Evolutionary conservation across 2,113 vertebrate species (phyloP), one percentile per base, ranked within the genome.

Genomic region (Dryoscopus gambensis): DNA sequence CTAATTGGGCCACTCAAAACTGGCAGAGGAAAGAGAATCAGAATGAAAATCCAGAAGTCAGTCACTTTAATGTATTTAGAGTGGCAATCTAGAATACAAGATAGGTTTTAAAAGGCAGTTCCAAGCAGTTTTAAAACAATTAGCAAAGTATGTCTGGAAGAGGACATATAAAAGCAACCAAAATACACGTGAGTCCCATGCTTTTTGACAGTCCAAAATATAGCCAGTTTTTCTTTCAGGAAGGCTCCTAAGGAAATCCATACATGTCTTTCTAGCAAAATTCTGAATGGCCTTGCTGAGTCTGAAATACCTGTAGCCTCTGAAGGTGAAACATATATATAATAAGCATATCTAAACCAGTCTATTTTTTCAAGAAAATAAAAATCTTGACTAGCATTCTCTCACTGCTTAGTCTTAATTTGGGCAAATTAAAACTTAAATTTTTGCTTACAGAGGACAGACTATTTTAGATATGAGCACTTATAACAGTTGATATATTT

Each of bases 181-280:
- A 92, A 86, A 57, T 1, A 8, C 4, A 25, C 35, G 8, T 1
- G 0, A 79, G 6, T 56, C 7, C 7, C 2, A 11, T 6, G 6
- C 1, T n/a, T 69, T 77, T 77, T 50, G 19, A 56, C 10, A 4
- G 37, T 35, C 21, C 44, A 76, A 60, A 69, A 24, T 3, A 31
- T 0, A 59, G 6, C 12, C 20, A 33, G 13, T 11, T 24, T 57
- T 52, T 24, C 19, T 76, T 88, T 49, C 31, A 59, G 47, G 39
- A 69, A 87, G 3, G 7, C 5, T 62, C 15, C 77, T n/a, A n/a
- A 68, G 9, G 4, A 85, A 76, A 87, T 7, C 4, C 1, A 1
- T 23, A 16, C 1, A 1, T 15, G 3, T 25, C 25, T 30, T 90
- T 18, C 33, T 23, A 62, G 8, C 13, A 69, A 27, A 21, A 73